phyloP scores from a whole-genome alignment of 2,888 invertebrate species.

The Caenorhabditis macrosperma region DNA sequence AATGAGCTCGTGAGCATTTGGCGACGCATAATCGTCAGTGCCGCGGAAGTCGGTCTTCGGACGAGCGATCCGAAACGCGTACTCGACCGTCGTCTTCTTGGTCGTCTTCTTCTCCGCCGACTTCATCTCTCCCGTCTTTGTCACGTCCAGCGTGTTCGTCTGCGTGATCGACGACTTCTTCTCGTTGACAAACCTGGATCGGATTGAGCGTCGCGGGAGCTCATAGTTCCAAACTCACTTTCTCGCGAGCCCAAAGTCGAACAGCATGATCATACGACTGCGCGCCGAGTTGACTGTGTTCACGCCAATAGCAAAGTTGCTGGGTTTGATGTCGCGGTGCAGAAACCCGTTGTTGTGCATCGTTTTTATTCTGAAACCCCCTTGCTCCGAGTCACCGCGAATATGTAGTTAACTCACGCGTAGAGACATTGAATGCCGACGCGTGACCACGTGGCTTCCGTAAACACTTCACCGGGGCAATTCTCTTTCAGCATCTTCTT shows the following conservation, averaged over 20 bases:
- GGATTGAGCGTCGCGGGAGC: no score
- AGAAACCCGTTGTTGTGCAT: conserved; percentile 52
- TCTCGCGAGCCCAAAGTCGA: conserved; percentile 42
- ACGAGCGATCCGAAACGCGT: conserved; percentile 37
- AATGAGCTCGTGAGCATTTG: conserved; percentile 36
- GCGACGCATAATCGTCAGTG: conserved; percentile 49
- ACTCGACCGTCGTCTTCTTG: background rate
- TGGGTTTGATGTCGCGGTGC: conserved; percentile 47
- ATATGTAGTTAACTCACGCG: conserved; percentile 31
- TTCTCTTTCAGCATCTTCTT: conserved; percentile 47
- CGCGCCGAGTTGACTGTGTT: background rate
- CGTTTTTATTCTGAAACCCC: conserved; percentile 30
- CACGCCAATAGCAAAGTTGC: conserved; percentile 30
- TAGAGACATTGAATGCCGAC: conserved; percentile 70
- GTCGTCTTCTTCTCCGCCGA: no score
- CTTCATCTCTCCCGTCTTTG: no score
- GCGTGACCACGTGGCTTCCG: conserved; percentile 66
- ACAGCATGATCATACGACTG: conserved; percentile 6
- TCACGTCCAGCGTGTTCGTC: no score
- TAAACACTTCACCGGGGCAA: conserved; percentile 25
- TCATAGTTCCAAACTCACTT: no score
- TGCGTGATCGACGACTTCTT: no score
- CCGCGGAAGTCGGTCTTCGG: conserved; percentile 54
- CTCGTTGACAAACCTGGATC: no score
- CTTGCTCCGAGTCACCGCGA: background rate